Base-by-base conservation (phyloP, 2,797 vertebrate genomes). In the Limosa lapponica region DNA sequence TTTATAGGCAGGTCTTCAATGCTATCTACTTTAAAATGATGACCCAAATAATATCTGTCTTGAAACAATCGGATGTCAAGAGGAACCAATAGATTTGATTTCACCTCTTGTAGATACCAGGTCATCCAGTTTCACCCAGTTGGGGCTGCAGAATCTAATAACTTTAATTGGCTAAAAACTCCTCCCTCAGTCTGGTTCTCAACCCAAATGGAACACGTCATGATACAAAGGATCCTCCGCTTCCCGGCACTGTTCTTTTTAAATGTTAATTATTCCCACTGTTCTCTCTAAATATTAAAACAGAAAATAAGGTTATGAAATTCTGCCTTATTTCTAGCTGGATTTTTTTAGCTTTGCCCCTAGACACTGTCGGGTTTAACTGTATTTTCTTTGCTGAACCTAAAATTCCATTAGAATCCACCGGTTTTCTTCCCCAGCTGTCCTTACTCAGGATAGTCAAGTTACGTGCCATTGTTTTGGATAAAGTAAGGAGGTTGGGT, bases 191-290 rank as follows among this genome's bases (percentile, higher is more conserved):
- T 36, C 34, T 43, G 5, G 16, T 59, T 77, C 25, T 34, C 1
- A 5, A 6, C 43, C 25, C 2, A 1, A 87, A 41, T 5, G 17
- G 44, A 89, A 82, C 6, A 14, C 1, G 1, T 16, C 19, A 23
- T 13, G 4, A 14, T 37, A 62, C 22, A 81, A 18, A 43, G 27
- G 22, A 80, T 46, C 10, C 4, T 80, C 14, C 73, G 12, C 41
- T 82, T 80, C 18, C 27, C 8, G 57, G 13, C 36, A 43, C 13
- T n/a, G 10, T 1, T 51, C 52, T 67, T 69, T 32, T 17, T 10
- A 57, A 58, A 8, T 20, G 24, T 69, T 79, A 66, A 64, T 55
- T 77, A 64, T 46, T 88, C 13, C 82, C 3, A 25, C 14, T 59
- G 12, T 73, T 80, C 32, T 67, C 4, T 62, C 10, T 83, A 8